Evolutionary conservation across 2,113 vertebrate species (phyloP).

Genomic region (Larimichthys polyactis): DNA sequence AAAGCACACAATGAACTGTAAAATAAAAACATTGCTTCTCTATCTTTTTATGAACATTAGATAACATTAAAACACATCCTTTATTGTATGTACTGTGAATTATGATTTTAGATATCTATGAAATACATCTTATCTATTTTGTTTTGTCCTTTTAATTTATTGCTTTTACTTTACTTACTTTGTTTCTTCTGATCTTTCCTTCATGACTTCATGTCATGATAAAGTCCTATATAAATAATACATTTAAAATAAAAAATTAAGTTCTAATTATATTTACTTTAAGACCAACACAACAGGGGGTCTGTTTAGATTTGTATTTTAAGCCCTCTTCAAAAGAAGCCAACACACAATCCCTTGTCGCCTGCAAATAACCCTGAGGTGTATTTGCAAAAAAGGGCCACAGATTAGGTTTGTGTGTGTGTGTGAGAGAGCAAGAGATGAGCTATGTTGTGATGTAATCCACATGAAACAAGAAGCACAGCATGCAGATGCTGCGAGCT

Average conservation of each 20-base stretch:
- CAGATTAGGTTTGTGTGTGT: constrained; percentile 48
- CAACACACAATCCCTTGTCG: constrained; percentile 23
- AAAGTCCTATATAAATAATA: background rate
- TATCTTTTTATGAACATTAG: background rate
- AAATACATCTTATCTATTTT: no score
- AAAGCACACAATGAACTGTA: constrained; percentile 17
- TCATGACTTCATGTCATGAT: background rate
- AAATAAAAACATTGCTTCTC: background rate
- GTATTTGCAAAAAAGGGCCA: constrained; percentile 47
- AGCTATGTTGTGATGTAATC: constrained; percentile 81
- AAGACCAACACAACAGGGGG: constrained; percentile 11
- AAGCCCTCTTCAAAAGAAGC: constrained; percentile 45
- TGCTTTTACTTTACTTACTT: background rate
- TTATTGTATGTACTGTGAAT: background rate
- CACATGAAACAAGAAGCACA: constrained; percentile 77
- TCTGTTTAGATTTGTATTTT: constrained; percentile 26
- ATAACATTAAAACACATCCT: constrained; percentile 9
- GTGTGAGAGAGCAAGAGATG: constrained; percentile 44
- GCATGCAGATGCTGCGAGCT: constrained; percentile 62
- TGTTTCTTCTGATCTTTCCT: constrained; percentile 7
- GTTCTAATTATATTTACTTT: constrained; percentile 20
- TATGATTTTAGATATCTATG: background rate
- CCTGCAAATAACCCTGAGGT: constrained; percentile 53
- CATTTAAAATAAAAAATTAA: background rate
- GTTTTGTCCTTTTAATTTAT: background rate